Conservation (phyloP, 1,140 invertebrate species). For the Drosophila ercepeae region DNA sequence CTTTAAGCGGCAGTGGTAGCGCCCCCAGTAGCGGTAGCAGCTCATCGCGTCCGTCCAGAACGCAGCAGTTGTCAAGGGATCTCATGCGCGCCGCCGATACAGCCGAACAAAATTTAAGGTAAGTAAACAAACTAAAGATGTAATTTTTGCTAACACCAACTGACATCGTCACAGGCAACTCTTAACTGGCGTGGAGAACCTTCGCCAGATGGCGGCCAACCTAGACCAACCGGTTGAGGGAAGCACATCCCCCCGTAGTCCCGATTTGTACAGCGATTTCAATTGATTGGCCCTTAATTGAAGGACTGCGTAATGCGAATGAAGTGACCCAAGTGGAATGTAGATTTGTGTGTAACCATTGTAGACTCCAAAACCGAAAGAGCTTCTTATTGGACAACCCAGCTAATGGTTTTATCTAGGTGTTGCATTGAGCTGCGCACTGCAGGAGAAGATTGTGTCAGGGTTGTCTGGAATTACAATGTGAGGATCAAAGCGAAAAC, state of each 20-base stretch:
- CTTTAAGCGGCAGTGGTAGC: conserved; percentile 29
- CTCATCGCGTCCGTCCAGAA: conserved; percentile 65
- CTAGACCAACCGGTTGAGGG: conserved; percentile 58
- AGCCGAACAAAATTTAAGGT: conserved; percentile 88
- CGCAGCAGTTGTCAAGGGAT: conserved; percentile 84
- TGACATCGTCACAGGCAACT: conserved; percentile 85
- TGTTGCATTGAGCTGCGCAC: conserved; percentile 31
- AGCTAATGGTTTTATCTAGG: conserved; percentile 22
- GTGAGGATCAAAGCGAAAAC: conserved; percentile 72
- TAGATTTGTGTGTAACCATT: conserved; percentile 53
- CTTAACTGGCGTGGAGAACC: conserved; percentile 87
- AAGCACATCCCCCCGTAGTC: conserved; percentile 57
- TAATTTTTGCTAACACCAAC: neutral
- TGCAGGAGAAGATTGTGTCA: neutral
- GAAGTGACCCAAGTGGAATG: conserved; percentile 4
- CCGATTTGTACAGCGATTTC: conserved; percentile 71
- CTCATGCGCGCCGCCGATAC: conserved; percentile 86
- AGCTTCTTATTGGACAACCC: conserved; percentile 60
- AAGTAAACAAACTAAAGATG: neutral
- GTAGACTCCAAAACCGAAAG: conserved; percentile 34
- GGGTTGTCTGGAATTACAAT: conserved; percentile 14
- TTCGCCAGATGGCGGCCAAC: conserved; percentile 85
- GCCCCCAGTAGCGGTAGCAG: conserved; percentile 61
- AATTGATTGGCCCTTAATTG: conserved; percentile 35
- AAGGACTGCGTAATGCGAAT: conserved; percentile 16